Evolutionary conservation across 2,797 vertebrate genomes (phyloP).

Genomic region (Zalophus californianus): DNA sequence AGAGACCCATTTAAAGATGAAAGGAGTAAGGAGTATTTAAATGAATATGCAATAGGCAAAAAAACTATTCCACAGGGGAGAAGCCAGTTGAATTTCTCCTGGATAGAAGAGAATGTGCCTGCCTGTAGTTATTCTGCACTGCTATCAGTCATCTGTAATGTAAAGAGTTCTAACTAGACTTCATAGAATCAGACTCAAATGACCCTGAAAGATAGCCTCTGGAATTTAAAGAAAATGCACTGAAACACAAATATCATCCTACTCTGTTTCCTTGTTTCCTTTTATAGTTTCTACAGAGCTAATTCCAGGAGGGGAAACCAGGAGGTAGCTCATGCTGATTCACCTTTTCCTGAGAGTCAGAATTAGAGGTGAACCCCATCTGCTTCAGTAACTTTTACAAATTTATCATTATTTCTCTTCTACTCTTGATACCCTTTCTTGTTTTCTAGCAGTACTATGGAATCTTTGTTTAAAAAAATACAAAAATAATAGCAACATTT

Average conservation of each 20-base stretch:
- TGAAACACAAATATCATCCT: background rate
- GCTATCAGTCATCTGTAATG: background rate
- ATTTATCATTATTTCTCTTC: background rate
- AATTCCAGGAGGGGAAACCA: background rate
- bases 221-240: background rate
- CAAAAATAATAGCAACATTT: background rate
- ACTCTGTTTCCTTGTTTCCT: background rate
- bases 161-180: background rate
- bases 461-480: background rate
- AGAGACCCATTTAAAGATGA: background rate
- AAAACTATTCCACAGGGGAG: background rate
- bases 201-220: background rate
- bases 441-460: background rate
- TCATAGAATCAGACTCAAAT: background rate
- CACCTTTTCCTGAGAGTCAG: background rate
- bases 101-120: background rate
- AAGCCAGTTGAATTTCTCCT: background rate
- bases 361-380: background rate
- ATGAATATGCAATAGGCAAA: background rate
- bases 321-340: background rate
- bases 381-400: background rate
- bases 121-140: background rate
- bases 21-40: background rate
- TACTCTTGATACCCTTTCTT: background rate
- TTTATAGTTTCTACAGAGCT: background rate